Percentiles rank a stretch among this genome's conserved stretches.
Conservation (phyloP, 2,888 invertebrate species). For the Ophioninae sp. region DNA sequence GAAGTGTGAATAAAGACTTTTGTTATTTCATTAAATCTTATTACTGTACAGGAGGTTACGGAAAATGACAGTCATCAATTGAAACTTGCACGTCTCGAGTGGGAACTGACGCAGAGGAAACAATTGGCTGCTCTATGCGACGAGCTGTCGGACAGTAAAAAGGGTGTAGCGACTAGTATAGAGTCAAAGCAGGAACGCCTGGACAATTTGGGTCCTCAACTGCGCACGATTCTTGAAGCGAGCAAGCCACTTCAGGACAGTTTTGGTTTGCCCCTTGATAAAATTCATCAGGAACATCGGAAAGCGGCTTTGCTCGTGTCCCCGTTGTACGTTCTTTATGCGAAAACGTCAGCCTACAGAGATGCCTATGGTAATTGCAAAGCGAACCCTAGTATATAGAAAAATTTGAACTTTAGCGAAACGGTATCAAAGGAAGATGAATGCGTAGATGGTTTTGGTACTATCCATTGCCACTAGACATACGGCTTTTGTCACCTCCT, state of each 20-base stretch:
- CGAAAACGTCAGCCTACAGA: constrained; percentile 91
- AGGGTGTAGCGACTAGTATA: constrained; percentile 88
- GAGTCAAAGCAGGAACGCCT: constrained; percentile 89
- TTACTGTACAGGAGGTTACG: constrained; percentile 84
- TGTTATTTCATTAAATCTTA: not conserved
- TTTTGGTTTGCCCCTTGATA: constrained; percentile 90
- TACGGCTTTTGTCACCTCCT: too few species aligned
- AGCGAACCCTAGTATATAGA: not conserved
- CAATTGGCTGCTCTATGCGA: constrained; percentile 90
- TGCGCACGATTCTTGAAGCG: constrained; percentile 87
- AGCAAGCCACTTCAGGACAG: constrained; percentile 95
- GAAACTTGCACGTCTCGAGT: constrained; percentile 93
- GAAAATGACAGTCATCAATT: constrained; percentile 89
- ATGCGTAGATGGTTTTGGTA: too few species aligned
- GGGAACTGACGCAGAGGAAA: constrained; percentile 95
- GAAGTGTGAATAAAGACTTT: not conserved
- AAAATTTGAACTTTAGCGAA: not conserved
- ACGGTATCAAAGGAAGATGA: too few species aligned
- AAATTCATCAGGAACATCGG: constrained; percentile 89
- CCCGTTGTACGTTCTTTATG: constrained; percentile 93
- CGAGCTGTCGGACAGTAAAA: constrained; percentile 89
- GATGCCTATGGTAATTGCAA: constrained; percentile 86
- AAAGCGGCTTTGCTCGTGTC: constrained; percentile 89
- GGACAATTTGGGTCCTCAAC: constrained; percentile 91
- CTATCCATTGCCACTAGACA: too few species aligned